A percentile compares a stretch with the other conserved stretches of the same genome.
Conservation (phyloP, 1,140 invertebrate species). For the Lutraria rhynchaena region DNA sequence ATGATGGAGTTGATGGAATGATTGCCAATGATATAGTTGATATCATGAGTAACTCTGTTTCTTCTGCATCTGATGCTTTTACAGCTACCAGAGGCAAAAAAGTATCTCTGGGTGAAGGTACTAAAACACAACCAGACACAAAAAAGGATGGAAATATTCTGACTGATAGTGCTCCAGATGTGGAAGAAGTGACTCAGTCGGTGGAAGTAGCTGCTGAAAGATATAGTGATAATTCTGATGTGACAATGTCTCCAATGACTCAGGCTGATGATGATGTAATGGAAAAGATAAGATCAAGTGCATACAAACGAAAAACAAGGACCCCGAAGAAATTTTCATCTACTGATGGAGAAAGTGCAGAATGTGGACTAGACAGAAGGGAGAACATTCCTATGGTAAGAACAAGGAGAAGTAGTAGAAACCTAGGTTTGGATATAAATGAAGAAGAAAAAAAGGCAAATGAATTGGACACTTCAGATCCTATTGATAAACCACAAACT, state of each 20-base stretch:
- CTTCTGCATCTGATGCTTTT: no score
- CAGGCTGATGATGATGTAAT: slow-evolving; percentile 1
- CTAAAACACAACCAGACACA: no score
- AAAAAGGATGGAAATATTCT: no score
- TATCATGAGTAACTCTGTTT: background rate
- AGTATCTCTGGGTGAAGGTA: no score
- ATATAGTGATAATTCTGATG: no score
- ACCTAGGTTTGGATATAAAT: slow-evolving; percentile 10
- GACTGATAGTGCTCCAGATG: no score
- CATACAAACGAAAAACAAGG: slow-evolving; percentile 37
- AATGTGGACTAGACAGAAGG: background rate
- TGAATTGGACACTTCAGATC: no score
- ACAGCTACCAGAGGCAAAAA: no score
- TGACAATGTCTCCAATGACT: no score
- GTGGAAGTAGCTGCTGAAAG: no score
- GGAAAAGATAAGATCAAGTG: slow-evolving; percentile 34
- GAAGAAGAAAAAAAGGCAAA: background rate
- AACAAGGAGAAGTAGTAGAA: slow-evolving; percentile 20
- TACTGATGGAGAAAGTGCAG: slow-evolving; percentile 6
- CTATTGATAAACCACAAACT: background rate
- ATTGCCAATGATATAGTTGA: slow-evolving; percentile 20
- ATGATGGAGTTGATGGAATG: slow-evolving; percentile 33
- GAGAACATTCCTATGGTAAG: slow-evolving; percentile 21
- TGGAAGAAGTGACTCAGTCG: no score
- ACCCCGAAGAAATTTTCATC: slow-evolving; percentile 11